Base-by-base conservation (phyloP, 1,140 invertebrate genomes). In the Euura saliciscinereae region DNA sequence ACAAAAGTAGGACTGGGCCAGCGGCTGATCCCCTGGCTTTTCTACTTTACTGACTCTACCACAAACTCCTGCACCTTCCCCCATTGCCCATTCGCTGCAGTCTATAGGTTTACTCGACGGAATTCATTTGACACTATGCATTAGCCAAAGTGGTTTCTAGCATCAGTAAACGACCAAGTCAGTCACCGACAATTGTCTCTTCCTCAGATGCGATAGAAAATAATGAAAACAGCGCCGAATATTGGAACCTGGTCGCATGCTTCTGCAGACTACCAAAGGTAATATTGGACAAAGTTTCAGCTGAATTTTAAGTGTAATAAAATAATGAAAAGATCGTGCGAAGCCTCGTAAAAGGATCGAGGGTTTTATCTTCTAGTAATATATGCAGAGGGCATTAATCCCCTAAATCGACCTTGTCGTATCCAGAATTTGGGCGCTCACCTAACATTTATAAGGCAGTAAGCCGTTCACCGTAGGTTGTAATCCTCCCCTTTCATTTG, bases 401-500 rank as follows among this genome's bases (percentile, higher is more conserved):
- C 51, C 8, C 13, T 59, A 59, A 59, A 59, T 59, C 51, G 51
- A 59, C 8, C 51, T 59, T 59, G 10, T 59, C 51, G 51, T 6
- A 59, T 59, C 51, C 51, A 59, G 51, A 59, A 5, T 59, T 59
- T 6, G 51, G 51, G 13, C 10, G 51, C 51, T 59, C 51, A 1
- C 28, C 28, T 28, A 3, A 59, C 51, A 59, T 59, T 59, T 59
- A 59, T 59, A 11, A 59, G 13, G 6, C 51, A 59, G 51, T 59
- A 59, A 59, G 51, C 51, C 51, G 51, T 8, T 59, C 51, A n/a
- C 5, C 8, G 51, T 28, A 28, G 28, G 28, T 28, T 28, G 28
- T 59, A 59, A 59, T 59, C 51, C 51, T 28, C 51, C 51, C 51
- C 51, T 59, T 59, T 59, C 51, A 59, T 59, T 59, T 59, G 4